A percentile compares a stretch with the other conserved stretches of the same genome.
Conservation (phyloP, 1,140 invertebrate genomes). For the Brachionus calyciflorus region DNA sequence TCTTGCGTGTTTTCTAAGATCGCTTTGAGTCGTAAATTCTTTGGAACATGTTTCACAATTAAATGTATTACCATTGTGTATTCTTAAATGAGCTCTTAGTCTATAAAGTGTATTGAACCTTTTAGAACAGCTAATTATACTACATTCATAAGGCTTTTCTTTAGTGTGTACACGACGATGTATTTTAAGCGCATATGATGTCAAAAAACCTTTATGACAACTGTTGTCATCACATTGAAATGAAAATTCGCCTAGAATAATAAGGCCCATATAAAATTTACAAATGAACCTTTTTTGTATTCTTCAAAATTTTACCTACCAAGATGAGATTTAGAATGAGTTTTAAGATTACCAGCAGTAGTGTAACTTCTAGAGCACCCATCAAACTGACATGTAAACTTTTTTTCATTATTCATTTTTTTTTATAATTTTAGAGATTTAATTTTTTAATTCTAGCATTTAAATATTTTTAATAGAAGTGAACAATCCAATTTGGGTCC, state of each 20-base stretch:
- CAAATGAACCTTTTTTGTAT: slow-evolving; percentile 26
- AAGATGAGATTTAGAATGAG: slow-evolving; percentile 92
- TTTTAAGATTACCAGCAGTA: slow-evolving; percentile 86
- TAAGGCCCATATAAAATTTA: slow-evolving; percentile 25
- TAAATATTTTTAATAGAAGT: not conserved
- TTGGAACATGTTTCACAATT: slow-evolving; percentile 84
- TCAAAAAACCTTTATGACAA: slow-evolving; percentile 88
- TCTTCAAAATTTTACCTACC: too few relatives aligned
- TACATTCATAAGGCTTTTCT: slow-evolving; percentile 81
- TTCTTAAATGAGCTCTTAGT: slow-evolving; percentile 81
- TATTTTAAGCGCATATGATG: slow-evolving; percentile 87
- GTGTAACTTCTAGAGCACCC: slow-evolving; percentile 85
- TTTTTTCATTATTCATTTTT: slow-evolving; percentile 48
- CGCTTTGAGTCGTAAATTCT: slow-evolving; percentile 87
- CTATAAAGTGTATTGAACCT: slow-evolving; percentile 91
- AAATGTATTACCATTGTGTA: slow-evolving; percentile 91
- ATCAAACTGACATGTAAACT: slow-evolving; percentile 74
- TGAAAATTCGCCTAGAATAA: slow-evolving; percentile 77
- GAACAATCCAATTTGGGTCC: slow-evolving; percentile 15
- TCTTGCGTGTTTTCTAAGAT: slow-evolving; percentile 85
- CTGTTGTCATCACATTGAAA: slow-evolving; percentile 81
- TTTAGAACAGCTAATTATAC: slow-evolving; percentile 75
- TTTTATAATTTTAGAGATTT: too few relatives aligned
- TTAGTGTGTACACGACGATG: slow-evolving; percentile 91
- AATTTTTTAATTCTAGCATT: too few relatives aligned